These are phyloP conservation scores for mouse (Mus musculus) DNA, from an alignment of 2,113 vertebrate species.

Conservation along the genomic window DNA sequence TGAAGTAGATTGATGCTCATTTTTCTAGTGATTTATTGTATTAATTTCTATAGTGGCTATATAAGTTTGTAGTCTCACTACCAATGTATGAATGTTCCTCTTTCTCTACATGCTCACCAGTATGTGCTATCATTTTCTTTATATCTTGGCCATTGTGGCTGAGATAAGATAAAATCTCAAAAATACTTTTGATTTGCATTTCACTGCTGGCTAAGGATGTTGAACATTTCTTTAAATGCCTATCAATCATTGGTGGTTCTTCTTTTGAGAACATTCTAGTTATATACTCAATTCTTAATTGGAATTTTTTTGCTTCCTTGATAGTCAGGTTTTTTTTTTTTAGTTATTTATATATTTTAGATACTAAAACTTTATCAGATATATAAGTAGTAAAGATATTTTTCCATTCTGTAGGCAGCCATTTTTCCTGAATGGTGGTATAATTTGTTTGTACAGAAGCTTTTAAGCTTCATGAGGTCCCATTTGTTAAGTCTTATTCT, in stretches of 20 bases:
- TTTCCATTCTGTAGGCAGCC: background rate
- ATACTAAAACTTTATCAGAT: background rate
- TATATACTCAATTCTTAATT: background rate
- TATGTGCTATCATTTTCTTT: background rate
- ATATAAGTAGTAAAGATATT: background rate
- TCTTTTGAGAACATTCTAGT: background rate
- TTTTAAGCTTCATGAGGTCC: no score
- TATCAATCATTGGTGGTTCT: background rate
- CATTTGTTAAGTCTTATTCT: no score
- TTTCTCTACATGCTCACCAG: background rate
- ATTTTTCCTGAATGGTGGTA: background rate
- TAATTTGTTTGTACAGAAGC: no score
- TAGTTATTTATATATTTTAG: background rate
- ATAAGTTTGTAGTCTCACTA: background rate
- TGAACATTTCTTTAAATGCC: background rate
- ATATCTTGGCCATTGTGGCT: background rate
- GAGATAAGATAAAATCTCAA: background rate
- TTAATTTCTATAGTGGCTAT: background rate
- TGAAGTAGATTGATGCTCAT: background rate
- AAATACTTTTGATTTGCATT: background rate
- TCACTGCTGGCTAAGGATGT: background rate
- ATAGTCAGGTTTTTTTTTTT: background rate
- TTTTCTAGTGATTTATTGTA: background rate
- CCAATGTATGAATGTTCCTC: background rate
- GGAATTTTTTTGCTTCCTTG: background rate